phyloP scores from a whole-genome alignment of 1,140 invertebrate genomes.

The Drosophila varians region DNA sequence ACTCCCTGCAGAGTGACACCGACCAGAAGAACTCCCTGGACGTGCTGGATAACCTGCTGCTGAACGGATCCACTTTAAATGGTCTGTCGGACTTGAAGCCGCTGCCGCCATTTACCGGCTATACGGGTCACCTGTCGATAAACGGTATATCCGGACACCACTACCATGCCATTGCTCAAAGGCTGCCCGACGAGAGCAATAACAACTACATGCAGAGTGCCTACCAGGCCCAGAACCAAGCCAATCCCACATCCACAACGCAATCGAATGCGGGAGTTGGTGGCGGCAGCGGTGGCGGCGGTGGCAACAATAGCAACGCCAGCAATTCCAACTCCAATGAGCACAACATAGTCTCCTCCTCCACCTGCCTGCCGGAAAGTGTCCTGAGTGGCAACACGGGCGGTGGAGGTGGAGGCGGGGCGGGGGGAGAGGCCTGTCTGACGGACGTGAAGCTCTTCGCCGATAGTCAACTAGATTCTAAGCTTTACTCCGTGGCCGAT shows the following conservation, averaged over 20 bases:
- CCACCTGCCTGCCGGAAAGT: conserved; percentile 87
- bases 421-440: conserved; percentile 65
- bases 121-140: conserved; percentile 92
- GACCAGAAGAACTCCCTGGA: conserved; percentile 86
- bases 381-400: conserved; percentile 76
- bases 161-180: conserved; percentile 91
- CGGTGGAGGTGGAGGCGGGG: conserved; percentile 17
- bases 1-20: conserved; percentile 80
- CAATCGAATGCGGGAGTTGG: conserved; percentile 33
- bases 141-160: conserved; percentile 94
- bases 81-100: conserved; percentile 93
- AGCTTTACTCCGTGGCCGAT: conserved; percentile 86
- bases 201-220: conserved; percentile 87
- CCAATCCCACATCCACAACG: conserved; percentile 72
- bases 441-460: conserved; percentile 84
- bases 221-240: conserved; percentile 83
- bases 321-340: conserved; percentile 82
- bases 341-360: conserved; percentile 87
- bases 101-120: conserved; percentile 92
- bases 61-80: conserved; percentile 86
- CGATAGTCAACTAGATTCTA: conserved; percentile 85
- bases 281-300: not conserved
- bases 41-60: conserved; percentile 87
- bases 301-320: not conserved
- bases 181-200: conserved; percentile 88